Evolutionary conservation across 2,113 vertebrate genomes (phyloP), one percentile per base, ranked within the genome.

Genomic region (Lagopus muta): DNA sequence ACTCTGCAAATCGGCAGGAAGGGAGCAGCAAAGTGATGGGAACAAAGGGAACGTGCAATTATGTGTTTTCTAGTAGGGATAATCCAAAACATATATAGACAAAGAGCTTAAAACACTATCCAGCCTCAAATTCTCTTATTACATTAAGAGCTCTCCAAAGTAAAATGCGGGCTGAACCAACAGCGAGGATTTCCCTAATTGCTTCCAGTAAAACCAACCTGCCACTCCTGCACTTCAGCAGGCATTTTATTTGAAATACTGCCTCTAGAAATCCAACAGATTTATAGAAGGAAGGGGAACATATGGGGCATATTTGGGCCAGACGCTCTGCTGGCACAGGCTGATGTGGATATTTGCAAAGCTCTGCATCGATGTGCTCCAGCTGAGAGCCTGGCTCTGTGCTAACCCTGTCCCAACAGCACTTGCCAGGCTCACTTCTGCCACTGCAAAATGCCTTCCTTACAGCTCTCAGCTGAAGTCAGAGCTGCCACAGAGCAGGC

Each of bases 361-460:
- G 76, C 64, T 57, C 32, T 3, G 57, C 8, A 40, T 62, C 71
- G 79, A 38, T 8, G 50, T 38, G 88, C 73, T 71, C n/a, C 48
- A 52, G 64, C 77, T 34, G 69, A 30, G 79, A 45, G 50, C 2
- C 76, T 45, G 60, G 40, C 64, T 82, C 70, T 40, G 48, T 6
- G 0, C 77, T 78, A 52, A n/a, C 50, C 55, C 50, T 22, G 58
- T 20, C 61, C 81, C 58, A 72, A 36, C 0, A 50, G 55, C 55
- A 1, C n/a, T 58, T 21, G 55, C 36, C 71, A 66, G 58, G 42
- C 0, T 0, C 2, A 1, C 40, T 73, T 6, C 81, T 74, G 50
- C 60, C 60, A 4, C 11, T 7, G 15, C 2, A 6, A 2, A 12
- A 62, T n/a, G 24, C 24, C 27, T 9, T 38, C 34, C 67, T 43